Conservation (phyloP, 2,797 vertebrate species). For the Taenioides sp. region DNA sequence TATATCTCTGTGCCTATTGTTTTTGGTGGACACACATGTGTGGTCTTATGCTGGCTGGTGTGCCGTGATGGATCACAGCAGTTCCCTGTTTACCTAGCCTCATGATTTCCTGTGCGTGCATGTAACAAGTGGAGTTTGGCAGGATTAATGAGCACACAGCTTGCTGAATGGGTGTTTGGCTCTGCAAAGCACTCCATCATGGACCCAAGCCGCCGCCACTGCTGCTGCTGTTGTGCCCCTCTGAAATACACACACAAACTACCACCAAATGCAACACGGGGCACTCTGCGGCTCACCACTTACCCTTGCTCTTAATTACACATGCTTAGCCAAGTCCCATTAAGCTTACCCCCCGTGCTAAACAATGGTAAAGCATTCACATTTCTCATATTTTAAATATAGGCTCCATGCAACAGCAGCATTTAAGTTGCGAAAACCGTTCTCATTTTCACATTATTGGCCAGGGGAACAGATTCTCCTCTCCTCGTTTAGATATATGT, state of each 20-base stretch:
- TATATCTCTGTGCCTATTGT: constrained; percentile 22
- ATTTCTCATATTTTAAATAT: constrained; percentile 64
- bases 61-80: constrained; percentile 86
- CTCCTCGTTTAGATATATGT: constrained; percentile 12
- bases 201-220: constrained; percentile 81
- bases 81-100: constrained; percentile 93
- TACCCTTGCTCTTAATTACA: constrained; percentile 77
- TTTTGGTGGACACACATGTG: constrained; percentile 29
- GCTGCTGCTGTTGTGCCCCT: constrained; percentile 75
- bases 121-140: constrained; percentile 97
- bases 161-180: constrained; percentile 94
- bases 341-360: constrained; percentile 63
- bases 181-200: constrained; percentile 93
- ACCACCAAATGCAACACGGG: constrained; percentile 32
- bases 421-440: constrained; percentile 55
- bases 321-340: constrained; percentile 83
- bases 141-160: constrained; percentile 98
- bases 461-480: constrained; percentile 23
- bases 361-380: constrained; percentile 68
- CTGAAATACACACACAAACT: constrained; percentile 36
- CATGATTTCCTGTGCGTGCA: constrained; percentile 93
- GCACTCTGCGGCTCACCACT: constrained; percentile 65
- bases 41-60: constrained; percentile 49
- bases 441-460: constrained; percentile 41
- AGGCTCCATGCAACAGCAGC: constrained; percentile 33